Evolutionary conservation across 37 sponge, comb jelly and placozoan genomes (phyloP), one percentile per base, ranked within the genome.

Genomic region (Geodia barretti): DNA sequence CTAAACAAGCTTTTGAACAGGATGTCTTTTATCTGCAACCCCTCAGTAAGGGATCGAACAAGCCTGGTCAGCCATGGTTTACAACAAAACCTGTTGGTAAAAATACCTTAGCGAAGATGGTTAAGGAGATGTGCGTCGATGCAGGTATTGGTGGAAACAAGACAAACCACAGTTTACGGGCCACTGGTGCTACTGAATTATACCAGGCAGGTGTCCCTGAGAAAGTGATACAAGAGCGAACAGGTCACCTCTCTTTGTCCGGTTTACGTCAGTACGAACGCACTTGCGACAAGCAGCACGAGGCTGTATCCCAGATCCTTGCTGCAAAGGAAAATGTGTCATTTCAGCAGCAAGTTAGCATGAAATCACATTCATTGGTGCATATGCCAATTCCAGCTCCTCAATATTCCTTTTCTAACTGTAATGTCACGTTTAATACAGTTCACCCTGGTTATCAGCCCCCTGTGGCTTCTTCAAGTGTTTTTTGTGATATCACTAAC

Each of bases 111-210:
- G 33, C 23, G 11, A 76, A 75, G n/a, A 76, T 84, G 77, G 72
- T 84, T 20, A 47, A 61, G 30, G 73, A 78, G 26, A 78, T 85
- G 83, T 83, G 74, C 7, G 3, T 19, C 2, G 71, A 23, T 73
- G 74, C 75, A 28, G 58, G 33, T 21, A 79, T 79, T 42, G 35
- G 21, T 1, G 69, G 69, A 17, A 41, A 72, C 21, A 68, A 74
- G n/a, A 87, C 76, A 1, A 87, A 87, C 30, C 77, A 87, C 30
- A 87, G 88, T 40, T 54, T 87, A 3, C 59, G 81, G 4, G 88
- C 68, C 0, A 61, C 33, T 30, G 81, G 88, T 23, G 70, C 82
- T 30, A 81, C 88, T 4, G 68, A 41, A 40, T 26, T 80, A 26
- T 87, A 67, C 38, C 9, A 39, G 17, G 70, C 71, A 25, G 82